Base-by-base conservation (phyloP, 2,797 vertebrate genomes). In the Cheirogaleus major region DNA sequence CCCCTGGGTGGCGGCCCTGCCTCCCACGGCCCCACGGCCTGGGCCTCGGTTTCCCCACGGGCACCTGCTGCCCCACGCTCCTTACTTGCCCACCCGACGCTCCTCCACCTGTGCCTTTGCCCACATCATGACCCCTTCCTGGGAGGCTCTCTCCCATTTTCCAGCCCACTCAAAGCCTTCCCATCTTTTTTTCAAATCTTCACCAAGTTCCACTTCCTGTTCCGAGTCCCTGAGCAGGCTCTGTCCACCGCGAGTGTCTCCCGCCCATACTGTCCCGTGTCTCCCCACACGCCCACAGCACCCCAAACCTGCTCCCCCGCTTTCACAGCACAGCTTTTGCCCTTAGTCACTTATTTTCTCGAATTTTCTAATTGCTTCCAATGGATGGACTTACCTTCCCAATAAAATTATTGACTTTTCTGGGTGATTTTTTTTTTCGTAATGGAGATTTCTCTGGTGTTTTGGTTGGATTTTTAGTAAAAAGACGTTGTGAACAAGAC, bases 311-410 rank as follows among this genome's bases (percentile, higher is more conserved):
- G n/a, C 48, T 13, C 22, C 59, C 13, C 59, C 13, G 15, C 22
- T 45, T 48, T 59, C 50, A 35, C 10, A 30, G 78, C 7, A 41
- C 30, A 0, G 4, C n/a, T 61, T 76, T 91, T 67, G 35, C 5
- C 22, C 41, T n/a, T 43, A 41, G 38, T 43, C 23, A 35, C 27
- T 69, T 57, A 18, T 38, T 75, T 89, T 89, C 67, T 76, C 63
- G 8, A 91, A 67, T 72, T 75, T 43, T 90, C 22, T 81, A 73
- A 91, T 50, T 67, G 43, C 23, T 93, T 93, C 70, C 69, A 41
- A 35, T 23, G n/a, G 45, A 80, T 70, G n/a, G 14, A 32, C 35
- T 80, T 67, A 57, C 50, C 41, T 84, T 9, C 25, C 25, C 32
- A 52, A 50, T 61, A 65, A 88, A 48, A 94, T 43, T 7, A 80